Percentiles rank a stretch among this genome's conserved stretches.
Evolutionary conservation across 2,113 vertebrate species (phyloP).

Genomic region (Etheostoma cragini): DNA sequence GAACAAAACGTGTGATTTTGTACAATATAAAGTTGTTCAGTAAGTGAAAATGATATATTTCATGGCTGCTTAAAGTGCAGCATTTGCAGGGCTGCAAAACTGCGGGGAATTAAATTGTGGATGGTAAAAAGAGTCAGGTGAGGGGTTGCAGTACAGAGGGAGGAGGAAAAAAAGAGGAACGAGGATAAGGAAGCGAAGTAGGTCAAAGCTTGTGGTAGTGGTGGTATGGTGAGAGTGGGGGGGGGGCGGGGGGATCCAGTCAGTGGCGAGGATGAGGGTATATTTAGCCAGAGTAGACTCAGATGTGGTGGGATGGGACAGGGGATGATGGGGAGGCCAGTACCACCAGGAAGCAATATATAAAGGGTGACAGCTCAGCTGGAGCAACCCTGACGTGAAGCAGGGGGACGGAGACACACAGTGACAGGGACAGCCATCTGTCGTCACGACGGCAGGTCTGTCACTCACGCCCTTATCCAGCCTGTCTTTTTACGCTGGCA

Average conservation of each 20-base stretch:
- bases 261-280: constrained; percentile 46
- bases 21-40: not conserved
- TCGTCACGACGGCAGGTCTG: constrained; percentile 39
- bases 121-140: constrained; percentile 42
- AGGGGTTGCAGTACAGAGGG: constrained; percentile 38
- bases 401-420: constrained; percentile 26
- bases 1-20: not conserved
- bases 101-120: constrained; percentile 45
- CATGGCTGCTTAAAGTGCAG: constrained; percentile 53
- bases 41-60: constrained; percentile 18
- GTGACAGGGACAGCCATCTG: constrained; percentile 53
- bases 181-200: constrained; percentile 55
- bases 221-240: constrained; percentile 13
- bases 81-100: constrained; percentile 44
- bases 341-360: constrained; percentile 33
- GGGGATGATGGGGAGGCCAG: constrained; percentile 27
- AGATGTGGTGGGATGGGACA: constrained; percentile 49
- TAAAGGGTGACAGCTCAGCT: constrained; percentile 60
- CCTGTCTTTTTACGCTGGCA: not conserved
- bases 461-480: constrained; percentile 19
- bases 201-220: constrained; percentile 67
- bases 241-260: not conserved
- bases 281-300: constrained; percentile 64
- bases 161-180: not conserved
- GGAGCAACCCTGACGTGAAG: constrained; percentile 30